phyloP scores from a whole-genome alignment of 1,140 invertebrate genomes.

The Venturia canescens region DNA sequence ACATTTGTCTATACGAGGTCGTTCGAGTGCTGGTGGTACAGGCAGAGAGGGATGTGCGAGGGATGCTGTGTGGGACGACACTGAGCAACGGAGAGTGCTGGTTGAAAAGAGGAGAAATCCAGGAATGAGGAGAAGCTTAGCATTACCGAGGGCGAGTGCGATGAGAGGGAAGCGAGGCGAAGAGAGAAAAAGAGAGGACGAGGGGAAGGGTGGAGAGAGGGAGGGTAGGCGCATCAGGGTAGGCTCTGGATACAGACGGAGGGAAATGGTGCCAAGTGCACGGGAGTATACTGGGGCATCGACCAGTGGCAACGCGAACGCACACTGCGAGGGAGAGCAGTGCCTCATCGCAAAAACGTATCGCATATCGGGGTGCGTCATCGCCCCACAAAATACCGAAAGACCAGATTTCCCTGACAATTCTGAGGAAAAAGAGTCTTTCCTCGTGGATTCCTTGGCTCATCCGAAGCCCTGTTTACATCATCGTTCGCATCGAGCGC shows the following conservation, averaged over 20 bases:
- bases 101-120: constrained; percentile 12
- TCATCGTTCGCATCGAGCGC: too few species aligned
- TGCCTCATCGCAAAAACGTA: neutral
- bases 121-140: neutral
- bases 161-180: neutral
- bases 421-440: too few species aligned
- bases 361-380: neutral
- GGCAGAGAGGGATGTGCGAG: neutral
- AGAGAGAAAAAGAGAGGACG: neutral
- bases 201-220: neutral
- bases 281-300: constrained; percentile 51
- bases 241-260: constrained; percentile 39
- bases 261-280: constrained; percentile 57
- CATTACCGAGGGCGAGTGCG: neutral
- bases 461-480: too few species aligned
- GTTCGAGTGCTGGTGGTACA: neutral
- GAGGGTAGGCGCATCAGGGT: constrained; percentile 33
- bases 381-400: neutral
- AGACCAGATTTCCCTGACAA: too few species aligned
- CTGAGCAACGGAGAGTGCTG: neutral
- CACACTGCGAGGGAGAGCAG: neutral
- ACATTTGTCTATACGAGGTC: neutral
- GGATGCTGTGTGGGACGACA: neutral
- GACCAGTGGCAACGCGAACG: constrained; percentile 45
- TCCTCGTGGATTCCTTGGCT: too few species aligned